Percentiles rank a stretch among this genome's conserved stretches.
These are phyloP conservation scores for Nymphalis io DNA, from an alignment of 1,140 invertebrate species.

Conservation along the genomic window DNA sequence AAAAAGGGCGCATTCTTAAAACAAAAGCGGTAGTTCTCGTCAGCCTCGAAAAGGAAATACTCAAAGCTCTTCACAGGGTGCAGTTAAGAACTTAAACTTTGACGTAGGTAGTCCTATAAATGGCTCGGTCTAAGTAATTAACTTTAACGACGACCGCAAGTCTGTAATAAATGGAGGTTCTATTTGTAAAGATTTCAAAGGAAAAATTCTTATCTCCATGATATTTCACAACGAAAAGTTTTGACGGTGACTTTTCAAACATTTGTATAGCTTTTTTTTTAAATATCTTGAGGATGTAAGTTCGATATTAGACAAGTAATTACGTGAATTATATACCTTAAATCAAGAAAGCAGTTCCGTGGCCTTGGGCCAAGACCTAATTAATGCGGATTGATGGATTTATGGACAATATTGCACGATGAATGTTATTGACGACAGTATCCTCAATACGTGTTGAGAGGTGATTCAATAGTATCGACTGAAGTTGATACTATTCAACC, in stretches of 20 bases:
- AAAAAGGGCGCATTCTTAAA: constrained; percentile 13
- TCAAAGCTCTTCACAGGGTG: constrained; percentile 16
- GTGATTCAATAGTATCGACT: too few relatives aligned
- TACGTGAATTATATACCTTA: too few relatives aligned
- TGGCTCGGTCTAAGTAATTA: constrained; percentile 30
- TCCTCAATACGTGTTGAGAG: too few relatives aligned
- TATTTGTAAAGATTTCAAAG: constrained; percentile 18
- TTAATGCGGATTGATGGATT: too few relatives aligned
- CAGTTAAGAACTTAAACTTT: constrained; percentile 28
- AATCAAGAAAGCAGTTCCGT: too few relatives aligned
- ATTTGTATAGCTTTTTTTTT: too few relatives aligned
- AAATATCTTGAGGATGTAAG: too few relatives aligned
- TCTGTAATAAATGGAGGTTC: constrained; percentile 6
- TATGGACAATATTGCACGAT: too few relatives aligned
- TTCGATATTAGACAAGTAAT: too few relatives aligned
- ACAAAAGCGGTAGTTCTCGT: constrained; percentile 25
- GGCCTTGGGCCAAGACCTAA: too few relatives aligned
- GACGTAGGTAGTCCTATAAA: constrained; percentile 19
- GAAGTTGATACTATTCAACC: too few relatives aligned
- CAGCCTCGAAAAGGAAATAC: constrained; percentile 9
- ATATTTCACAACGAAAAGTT: background rate
- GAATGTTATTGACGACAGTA: too few relatives aligned
- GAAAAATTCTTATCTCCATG: background rate
- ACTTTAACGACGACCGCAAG: constrained; percentile 15
- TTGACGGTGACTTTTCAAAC: background rate